A percentile compares a stretch with the other conserved stretches of the same genome.
Conservation (phyloP, 1,140 invertebrate genomes). For the Chymomyza costata region DNA sequence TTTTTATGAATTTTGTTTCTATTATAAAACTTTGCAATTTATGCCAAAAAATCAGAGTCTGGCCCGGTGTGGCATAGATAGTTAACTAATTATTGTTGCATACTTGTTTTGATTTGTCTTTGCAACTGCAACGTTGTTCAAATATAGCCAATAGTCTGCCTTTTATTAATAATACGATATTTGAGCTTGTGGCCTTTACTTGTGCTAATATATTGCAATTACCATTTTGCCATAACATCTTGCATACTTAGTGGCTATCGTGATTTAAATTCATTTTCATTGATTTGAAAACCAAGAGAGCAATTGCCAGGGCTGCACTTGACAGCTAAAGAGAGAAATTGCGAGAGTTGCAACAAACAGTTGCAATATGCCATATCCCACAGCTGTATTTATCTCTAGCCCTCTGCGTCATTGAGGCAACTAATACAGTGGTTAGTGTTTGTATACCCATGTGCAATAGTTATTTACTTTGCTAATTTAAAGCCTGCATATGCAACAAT, state of each 20-base stretch:
- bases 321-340: slow-evolving; percentile 23
- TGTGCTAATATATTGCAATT: slow-evolving; percentile 16
- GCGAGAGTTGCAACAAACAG: slow-evolving; percentile 30
- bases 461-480: slow-evolving; percentile 56
- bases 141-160: slow-evolving; percentile 47
- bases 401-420: too few relatives aligned
- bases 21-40: too few relatives aligned
- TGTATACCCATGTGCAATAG: slow-evolving; percentile 6
- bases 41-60: too few relatives aligned
- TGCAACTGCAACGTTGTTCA: too few relatives aligned
- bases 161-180: slow-evolving; percentile 60
- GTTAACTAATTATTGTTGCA: too few relatives aligned
- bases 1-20: too few relatives aligned
- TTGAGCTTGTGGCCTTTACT: slow-evolving; percentile 29
- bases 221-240: slow-evolving; percentile 1
- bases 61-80: too few relatives aligned
- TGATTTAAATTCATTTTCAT: slow-evolving; percentile 32
- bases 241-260: slow-evolving; percentile 7
- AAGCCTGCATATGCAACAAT: too few relatives aligned
- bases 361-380: slow-evolving; percentile 9
- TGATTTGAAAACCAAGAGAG: slow-evolving; percentile 3
- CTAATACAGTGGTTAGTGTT: too few relatives aligned
- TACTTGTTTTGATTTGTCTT: too few relatives aligned
- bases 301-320: slow-evolving; percentile 27
- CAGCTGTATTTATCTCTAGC: slow-evolving; percentile 13